Base-by-base conservation (phyloP, 1,140 invertebrate species). In the Drosophila watanabei region DNA sequence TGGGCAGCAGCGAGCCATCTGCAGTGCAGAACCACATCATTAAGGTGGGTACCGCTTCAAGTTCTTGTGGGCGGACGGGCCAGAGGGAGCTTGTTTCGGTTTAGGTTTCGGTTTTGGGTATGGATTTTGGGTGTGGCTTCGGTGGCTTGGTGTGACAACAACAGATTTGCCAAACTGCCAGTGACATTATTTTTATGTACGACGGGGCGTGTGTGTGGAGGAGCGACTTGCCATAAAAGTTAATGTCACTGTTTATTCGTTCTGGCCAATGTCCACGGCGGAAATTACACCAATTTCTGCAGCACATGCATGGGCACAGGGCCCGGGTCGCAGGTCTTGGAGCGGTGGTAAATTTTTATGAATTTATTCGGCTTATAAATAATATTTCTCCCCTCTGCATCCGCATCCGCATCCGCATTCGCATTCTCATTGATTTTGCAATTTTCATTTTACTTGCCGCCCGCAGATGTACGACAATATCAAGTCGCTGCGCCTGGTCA, bases 21-120 rank as follows among this genome's bases (percentile, higher is more conserved):
- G 96, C 96, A 89, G 97, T 98, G 16, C 97, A 98, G 93, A 97
- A 98, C 86, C 97, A 98, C 86, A 97, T 98, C 94, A 97, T 98
- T 51, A 98, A 99, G 95, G 96, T 96, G 86, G 83, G 86, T 83
- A 75, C 54, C 37, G 62, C 39, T 65, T 71, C 20, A 24, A 39
- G 35, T 43, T 33, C 14, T 24, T 45, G 33, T 24, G 33, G 68
- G 59, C n/a, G 66, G 5, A 9, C 20, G 5, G 20, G 18, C 2
- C 30, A n/a, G 39, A 9, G 7, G 8, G 45, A 48, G 45, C 13
- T 20, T 48, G 13, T 16, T 46, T 46, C 5, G 28, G 16, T 51
- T 61, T 65, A 20, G 62, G 45, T 48, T 63, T 37, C 35, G 20
- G 20, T 24, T 24, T 24, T 24, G 18, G 35, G 32, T 57, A 24